phyloP scores from a whole-genome alignment of 1,140 invertebrate genomes.

The Drosophila novamexicana region DNA sequence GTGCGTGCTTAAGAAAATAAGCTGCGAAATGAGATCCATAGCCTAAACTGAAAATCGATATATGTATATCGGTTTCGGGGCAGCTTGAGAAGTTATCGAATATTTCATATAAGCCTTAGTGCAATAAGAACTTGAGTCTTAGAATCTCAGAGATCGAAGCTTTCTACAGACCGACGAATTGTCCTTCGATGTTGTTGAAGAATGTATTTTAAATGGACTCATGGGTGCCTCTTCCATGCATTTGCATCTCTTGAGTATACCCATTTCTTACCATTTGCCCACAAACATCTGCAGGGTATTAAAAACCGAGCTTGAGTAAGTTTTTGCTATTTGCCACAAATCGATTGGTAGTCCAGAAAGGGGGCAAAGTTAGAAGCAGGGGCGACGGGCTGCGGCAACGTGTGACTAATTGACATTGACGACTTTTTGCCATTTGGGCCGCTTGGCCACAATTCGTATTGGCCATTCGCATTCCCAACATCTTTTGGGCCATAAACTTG shows the following conservation, averaged over 20 bases:
- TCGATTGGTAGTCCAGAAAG: conserved; percentile 22
- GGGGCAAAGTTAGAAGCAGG: background rate
- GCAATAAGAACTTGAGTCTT: too few relatives aligned
- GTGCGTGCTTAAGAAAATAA: too few relatives aligned
- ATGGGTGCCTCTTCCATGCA: too few relatives aligned
- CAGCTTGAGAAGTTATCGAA: too few relatives aligned
- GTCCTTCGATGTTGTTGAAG: too few relatives aligned
- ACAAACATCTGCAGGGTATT: background rate
- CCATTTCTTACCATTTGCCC: background rate
- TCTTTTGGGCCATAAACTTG: conserved; percentile 73
- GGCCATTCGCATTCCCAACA: conserved; percentile 20
- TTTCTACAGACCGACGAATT: too few relatives aligned
- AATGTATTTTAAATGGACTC: too few relatives aligned
- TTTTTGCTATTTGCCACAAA: conserved; percentile 36
- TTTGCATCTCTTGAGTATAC: background rate
- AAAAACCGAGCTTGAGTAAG: conserved; percentile 20
- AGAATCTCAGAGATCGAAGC: too few relatives aligned
- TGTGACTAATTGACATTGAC: conserved; percentile 73
- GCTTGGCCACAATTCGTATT: conserved; percentile 19
- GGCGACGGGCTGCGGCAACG: conserved; percentile 31
- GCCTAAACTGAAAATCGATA: background rate
- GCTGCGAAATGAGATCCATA: too few relatives aligned
- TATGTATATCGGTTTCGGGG: too few relatives aligned
- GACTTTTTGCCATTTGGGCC: conserved; percentile 55
- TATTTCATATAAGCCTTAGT: too few relatives aligned